phyloP scores from a whole-genome alignment of 2,113 vertebrate genomes.

The Puma concolor region DNA sequence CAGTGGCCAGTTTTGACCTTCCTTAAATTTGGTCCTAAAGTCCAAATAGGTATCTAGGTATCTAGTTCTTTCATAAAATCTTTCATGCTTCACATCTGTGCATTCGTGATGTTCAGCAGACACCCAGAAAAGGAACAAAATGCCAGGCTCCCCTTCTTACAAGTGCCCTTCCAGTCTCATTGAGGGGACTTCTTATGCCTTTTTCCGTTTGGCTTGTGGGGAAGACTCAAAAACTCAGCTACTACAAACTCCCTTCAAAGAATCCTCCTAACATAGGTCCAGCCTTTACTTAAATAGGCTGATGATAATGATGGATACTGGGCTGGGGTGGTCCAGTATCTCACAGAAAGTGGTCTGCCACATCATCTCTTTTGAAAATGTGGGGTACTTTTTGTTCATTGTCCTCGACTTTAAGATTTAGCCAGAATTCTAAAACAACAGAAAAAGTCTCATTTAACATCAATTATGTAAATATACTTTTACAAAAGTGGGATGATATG shows the following conservation, averaged over 20 bases:
- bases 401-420: neutral
- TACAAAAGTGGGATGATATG: neutral
- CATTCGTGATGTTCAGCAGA: neutral
- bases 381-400: neutral
- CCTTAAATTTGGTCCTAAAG: neutral
- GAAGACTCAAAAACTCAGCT: neutral
- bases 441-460: neutral
- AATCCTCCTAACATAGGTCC: neutral
- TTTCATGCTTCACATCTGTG: neutral
- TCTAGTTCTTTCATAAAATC: neutral
- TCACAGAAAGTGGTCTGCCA: neutral
- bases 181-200: neutral
- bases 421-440: neutral
- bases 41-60: neutral
- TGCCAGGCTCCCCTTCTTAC: neutral
- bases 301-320: neutral
- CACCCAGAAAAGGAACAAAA: neutral
- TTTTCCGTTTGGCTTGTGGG: neutral
- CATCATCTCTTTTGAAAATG: neutral
- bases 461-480: neutral
- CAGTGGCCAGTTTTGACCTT: neutral
- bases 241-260: neutral
- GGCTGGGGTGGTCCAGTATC: neutral
- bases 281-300: neutral
- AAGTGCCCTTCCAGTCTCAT: neutral